A percentile compares a stretch with the other conserved stretches of the same genome.
Evolutionary conservation across 2,797 vertebrate species (phyloP).

Genomic region (Notolepis coatsorum): DNA sequence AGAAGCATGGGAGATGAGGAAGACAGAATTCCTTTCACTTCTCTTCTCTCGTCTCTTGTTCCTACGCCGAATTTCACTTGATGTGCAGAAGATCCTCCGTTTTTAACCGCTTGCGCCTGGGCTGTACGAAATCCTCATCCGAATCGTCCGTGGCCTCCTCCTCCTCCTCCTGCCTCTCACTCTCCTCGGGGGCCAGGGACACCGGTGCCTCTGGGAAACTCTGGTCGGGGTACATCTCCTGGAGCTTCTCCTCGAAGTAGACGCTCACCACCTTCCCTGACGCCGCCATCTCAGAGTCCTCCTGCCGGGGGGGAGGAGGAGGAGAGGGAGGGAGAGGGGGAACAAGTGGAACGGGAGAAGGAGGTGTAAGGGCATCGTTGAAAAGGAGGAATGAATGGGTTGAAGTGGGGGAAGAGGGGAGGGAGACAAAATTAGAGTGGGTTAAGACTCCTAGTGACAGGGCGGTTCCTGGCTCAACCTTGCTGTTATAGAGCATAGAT

Average conservation of each 20-base stretch:
- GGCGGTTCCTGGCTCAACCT: slow-evolving; percentile 63
- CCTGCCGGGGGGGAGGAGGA: slow-evolving; percentile 77
- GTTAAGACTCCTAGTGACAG: slow-evolving; percentile 66
- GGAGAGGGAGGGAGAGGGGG: slow-evolving; percentile 23
- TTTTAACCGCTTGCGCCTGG: slow-evolving; percentile 97
- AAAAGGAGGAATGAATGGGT: slow-evolving; percentile 55
- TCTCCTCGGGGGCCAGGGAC: slow-evolving; percentile 72
- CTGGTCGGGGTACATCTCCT: slow-evolving; percentile 92
- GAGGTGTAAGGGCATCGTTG: slow-evolving; percentile 43
- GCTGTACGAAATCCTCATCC: slow-evolving; percentile 96
- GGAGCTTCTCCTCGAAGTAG: slow-evolving; percentile 96
- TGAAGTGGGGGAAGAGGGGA: slow-evolving; percentile 58
- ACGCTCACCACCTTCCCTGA: slow-evolving; percentile 93
- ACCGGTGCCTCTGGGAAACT: slow-evolving; percentile 91
- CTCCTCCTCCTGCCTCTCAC: slow-evolving; percentile 85
- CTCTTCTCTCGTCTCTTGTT: slow-evolving; percentile 14
- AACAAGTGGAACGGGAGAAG: slow-evolving; percentile 42
- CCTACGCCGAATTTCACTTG: slow-evolving; percentile 84
- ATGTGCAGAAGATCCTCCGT: slow-evolving; percentile 93
- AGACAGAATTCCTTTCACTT: slow-evolving; percentile 64
- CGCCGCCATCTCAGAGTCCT: slow-evolving; percentile 98
- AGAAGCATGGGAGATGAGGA: slow-evolving; percentile 52
- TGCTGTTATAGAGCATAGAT: slow-evolving; percentile 69
- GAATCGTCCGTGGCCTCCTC: slow-evolving; percentile 94
- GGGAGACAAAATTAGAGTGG: slow-evolving; percentile 83